Conservation (phyloP, 2,797 vertebrate species). For the Cirrhinus molitorella region DNA sequence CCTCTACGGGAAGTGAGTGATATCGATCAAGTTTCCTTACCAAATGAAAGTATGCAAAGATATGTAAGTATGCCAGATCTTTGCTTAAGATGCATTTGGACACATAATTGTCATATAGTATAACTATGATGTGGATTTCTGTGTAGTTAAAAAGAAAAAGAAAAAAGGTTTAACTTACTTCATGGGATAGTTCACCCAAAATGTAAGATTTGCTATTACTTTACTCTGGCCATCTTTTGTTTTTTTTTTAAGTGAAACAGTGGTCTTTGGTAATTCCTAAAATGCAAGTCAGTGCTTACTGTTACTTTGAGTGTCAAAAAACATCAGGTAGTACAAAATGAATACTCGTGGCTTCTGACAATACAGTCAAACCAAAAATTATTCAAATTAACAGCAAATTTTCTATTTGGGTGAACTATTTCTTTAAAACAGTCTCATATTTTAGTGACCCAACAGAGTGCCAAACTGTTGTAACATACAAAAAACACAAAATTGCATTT, state of each 20-base stretch:
- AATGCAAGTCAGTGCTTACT: background rate
- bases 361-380: too few relatives aligned
- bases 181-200: background rate
- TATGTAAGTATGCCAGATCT: background rate
- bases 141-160: too few relatives aligned
- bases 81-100: background rate
- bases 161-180: too few relatives aligned
- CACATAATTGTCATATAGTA: background rate
- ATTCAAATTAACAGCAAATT: background rate
- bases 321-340: background rate
- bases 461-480: background rate
- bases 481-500: background rate
- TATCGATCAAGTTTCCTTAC: fast-evolving
- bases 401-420: background rate
- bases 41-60: background rate
- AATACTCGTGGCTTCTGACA: background rate
- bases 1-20: background rate
- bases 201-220: too few relatives aligned
- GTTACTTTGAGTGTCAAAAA: background rate
- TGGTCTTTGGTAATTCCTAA: background rate
- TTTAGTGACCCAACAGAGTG: background rate
- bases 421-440: background rate
- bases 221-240: too few relatives aligned
- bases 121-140: background rate
- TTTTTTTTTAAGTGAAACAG: background rate